Percentiles rank a stretch among this genome's conserved stretches.
Evolutionary conservation across 2,797 vertebrate genomes (phyloP).

Genomic region (Bovichtus variegatus): DNA sequence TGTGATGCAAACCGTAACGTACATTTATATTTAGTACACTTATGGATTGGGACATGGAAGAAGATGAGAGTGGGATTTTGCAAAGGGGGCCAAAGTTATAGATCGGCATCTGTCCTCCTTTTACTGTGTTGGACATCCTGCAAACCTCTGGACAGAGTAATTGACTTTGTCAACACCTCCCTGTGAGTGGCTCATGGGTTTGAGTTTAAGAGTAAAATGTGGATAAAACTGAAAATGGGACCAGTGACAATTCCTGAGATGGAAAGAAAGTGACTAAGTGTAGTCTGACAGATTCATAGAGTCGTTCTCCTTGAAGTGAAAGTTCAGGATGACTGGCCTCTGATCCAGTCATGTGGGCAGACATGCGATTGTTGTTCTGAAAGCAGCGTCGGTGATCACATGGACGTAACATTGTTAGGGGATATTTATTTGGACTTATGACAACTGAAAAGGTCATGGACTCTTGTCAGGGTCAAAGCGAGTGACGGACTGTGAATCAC

Average conservation of each 20-base stretch:
- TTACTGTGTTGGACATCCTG: neutral
- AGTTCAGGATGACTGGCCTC: conserved; percentile 44
- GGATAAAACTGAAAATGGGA: conserved; percentile 19
- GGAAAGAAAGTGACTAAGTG: conserved; percentile 18
- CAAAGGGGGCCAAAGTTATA: neutral
- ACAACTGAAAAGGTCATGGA: conserved; percentile 43
- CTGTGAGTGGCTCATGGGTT: neutral
- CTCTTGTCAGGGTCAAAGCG: conserved; percentile 22
- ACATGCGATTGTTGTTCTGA: conserved; percentile 49
- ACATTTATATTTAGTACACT: conserved; percentile 22
- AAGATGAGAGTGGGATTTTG: conserved; percentile 28
- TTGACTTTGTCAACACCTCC: neutral
- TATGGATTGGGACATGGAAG: conserved; percentile 9
- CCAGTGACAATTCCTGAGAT: conserved; percentile 16
- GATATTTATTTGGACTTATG: conserved; percentile 27
- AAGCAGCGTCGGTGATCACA: conserved; percentile 55
- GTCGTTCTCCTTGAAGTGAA: conserved; percentile 38
- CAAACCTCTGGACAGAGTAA: neutral
- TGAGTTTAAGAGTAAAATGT: neutral
- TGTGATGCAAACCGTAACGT: conserved; percentile 23
- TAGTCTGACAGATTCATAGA: conserved; percentile 17
- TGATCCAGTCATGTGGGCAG: conserved; percentile 47
- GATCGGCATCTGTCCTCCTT: neutral
- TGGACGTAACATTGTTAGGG: conserved; percentile 21
- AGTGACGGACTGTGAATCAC: conserved; percentile 33